phyloP scores from a whole-genome alignment of 2,888 invertebrate genomes.

The Pseudeuparius sepicola region DNA sequence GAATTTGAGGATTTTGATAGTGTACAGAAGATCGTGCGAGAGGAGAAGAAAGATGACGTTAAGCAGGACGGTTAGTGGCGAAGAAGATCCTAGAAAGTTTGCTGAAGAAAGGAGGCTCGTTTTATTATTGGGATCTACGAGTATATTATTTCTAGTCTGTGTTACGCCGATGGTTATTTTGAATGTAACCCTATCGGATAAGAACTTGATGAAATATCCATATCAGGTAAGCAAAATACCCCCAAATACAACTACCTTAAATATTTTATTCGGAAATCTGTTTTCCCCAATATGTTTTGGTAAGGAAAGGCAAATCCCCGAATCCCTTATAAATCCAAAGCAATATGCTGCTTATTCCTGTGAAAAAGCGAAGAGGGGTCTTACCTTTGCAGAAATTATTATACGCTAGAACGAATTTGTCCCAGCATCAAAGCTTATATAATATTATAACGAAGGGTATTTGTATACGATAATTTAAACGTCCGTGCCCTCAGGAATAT shows the following conservation, averaged over 20 bases:
- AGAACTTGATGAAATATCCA: slow-evolving; percentile 49
- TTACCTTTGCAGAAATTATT: no score
- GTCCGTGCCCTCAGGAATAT: no score
- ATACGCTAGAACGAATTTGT: no score
- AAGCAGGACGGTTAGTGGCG: slow-evolving; percentile 46
- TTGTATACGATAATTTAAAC: no score
- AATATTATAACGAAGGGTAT: no score
- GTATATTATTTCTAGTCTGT: slow-evolving; percentile 56
- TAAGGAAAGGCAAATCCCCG: background rate
- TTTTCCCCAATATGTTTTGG: background rate
- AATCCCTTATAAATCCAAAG: no score
- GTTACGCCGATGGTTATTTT: slow-evolving; percentile 63
- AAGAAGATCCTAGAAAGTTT: slow-evolving; percentile 54
- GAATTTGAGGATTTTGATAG: slow-evolving; percentile 56
- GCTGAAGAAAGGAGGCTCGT: slow-evolving; percentile 58
- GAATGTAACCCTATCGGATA: slow-evolving; percentile 55
- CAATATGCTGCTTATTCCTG: no score
- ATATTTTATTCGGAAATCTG: background rate
- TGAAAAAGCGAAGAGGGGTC: no score
- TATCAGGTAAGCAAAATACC: slow-evolving; percentile 54
- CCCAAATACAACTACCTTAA: slow-evolving; percentile 1
- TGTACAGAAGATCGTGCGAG: slow-evolving; percentile 54
- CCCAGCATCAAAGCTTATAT: no score
- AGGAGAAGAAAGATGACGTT: slow-evolving; percentile 55
- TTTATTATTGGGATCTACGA: slow-evolving; percentile 54